Evolutionary conservation across 2,797 vertebrate species (phyloP), one percentile per base, ranked within the genome.

Genomic region (Urophycis tenuis): DNA sequence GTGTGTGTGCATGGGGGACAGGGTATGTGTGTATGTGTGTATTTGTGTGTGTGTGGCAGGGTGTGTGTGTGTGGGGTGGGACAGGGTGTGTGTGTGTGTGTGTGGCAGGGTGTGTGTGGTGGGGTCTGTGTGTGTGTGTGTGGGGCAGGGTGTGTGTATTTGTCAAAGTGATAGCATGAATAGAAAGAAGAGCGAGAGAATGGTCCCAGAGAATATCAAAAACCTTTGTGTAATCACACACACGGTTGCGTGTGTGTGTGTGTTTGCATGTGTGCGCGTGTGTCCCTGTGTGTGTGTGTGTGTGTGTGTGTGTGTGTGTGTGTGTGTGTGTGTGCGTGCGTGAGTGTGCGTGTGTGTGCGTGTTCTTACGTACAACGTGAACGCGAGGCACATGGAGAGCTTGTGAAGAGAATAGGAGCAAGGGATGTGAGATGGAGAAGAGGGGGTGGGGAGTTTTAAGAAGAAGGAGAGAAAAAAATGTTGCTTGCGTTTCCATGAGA

Each of bases 401-500:
- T 60, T 60, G 60, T 67, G 60, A 12, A 8, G 60, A 67, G 25
- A 67, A 29, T 3, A 67, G 60, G 60, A 29, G 60, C 8, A 10
- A 14, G 60, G 60, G 60, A 78, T 64, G 70, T 71, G 70, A 74
- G 72, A 78, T 76, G 29, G 71, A 34, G 80, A 84, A 80, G 2
- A 12, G 77, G 77, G 72, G 74, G 75, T n/a, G 78, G 2, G 22
- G 53, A 60, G 74, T 30, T 45, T 74, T 73, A 82, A 77, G 73
- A 82, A 77, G 74, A 73, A 73, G 49, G 70, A 31, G 49, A 34
- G 72, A 75, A 33, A 67, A 35, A 75, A 78, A 75, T 49, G 76
- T 73, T 80, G 71, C 67, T 80, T 75, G 32, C n/a, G n/a, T 64
- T 73, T 80, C 29, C 72, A 33, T 72, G 8, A 29, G 60, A 67